Evolutionary conservation across 2,797 vertebrate species (phyloP).

Genomic region (Tiaroga cobitis): DNA sequence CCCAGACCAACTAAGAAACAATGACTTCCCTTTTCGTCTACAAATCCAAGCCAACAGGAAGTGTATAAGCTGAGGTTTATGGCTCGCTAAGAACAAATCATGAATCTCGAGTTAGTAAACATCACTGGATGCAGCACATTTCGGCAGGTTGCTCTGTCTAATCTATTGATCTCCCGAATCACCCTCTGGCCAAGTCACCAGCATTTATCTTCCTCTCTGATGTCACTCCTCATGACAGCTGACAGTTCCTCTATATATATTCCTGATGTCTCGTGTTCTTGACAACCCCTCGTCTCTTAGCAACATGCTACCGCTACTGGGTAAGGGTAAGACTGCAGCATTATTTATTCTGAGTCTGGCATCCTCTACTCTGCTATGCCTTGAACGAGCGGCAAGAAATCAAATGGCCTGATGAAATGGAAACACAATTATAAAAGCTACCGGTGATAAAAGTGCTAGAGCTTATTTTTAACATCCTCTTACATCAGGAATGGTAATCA

Average conservation of each 20-base stretch:
- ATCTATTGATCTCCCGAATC: constrained; percentile 20
- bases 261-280: constrained; percentile 14
- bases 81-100: constrained; percentile 13
- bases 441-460: neutral
- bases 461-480: neutral
- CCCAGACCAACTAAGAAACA: neutral
- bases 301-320: constrained; percentile 42
- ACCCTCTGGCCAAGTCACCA: constrained; percentile 9
- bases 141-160: constrained; percentile 20
- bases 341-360: constrained; percentile 29
- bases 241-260: constrained; percentile 50
- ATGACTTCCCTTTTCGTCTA: neutral
- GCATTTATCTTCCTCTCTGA: constrained; percentile 31
- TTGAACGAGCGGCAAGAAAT: constrained; percentile 14
- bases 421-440: neutral
- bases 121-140: constrained; percentile 9
- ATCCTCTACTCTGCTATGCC: neutral
- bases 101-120: neutral
- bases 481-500: neutral
- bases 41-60: neutral
- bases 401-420: constrained; percentile 17
- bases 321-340: constrained; percentile 40
- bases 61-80: neutral
- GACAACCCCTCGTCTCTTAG: constrained; percentile 48
- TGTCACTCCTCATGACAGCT: constrained; percentile 49